Evolutionary conservation across 1,140 invertebrate species (phyloP), one percentile per base, ranked within the genome.

Genomic region (Trichonephila inaurata): DNA sequence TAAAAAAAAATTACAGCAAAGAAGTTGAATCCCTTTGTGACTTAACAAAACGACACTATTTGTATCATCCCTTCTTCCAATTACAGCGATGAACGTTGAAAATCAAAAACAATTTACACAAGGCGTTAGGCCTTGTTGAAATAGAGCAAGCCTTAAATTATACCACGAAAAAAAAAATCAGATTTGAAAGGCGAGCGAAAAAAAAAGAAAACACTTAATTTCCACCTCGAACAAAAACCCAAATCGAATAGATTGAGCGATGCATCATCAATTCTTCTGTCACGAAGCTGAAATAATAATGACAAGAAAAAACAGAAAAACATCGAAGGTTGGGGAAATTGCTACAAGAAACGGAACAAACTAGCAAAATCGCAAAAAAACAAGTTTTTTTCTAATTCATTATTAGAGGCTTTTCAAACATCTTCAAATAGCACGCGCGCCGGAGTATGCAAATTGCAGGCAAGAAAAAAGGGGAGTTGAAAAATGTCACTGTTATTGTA

Each of bases 361-460:
- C 77, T 82, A 82, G 6, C 44, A 82, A 40, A 82, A 21, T 83
- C 82, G 12, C 51, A 14, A 83, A 51, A 40, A 40, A 83, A 83
- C 82, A 60, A 83, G 82, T 83, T 60, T 40, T 40, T 40, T 51
- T 83, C 21, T 83, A 83, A 83, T 83, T 83, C 51, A 83, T 83
- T 83, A 83, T 83, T 83, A 60, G 21, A 83, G 33, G 44, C 82
- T 60, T 19, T 83, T 60, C 51, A 83, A 24, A 77, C 21, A 77
- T 33, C 72, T 14, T n/a, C 33, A 77, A 12, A 24, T 24, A 83
- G 82, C 44, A 83, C 82, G 51, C 82, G 82, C 18, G 16, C 82
- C 16, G 40, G 19, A 24, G 44, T 28, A 60, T 83, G 44, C 44
- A 60, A 83, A 83, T 51, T n/a, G 82, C 51, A 21, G 51, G 19